These are phyloP conservation scores for Cosmia pyralina DNA, from an alignment of 2,888 invertebrate genomes.

Conservation along the genomic window DNA sequence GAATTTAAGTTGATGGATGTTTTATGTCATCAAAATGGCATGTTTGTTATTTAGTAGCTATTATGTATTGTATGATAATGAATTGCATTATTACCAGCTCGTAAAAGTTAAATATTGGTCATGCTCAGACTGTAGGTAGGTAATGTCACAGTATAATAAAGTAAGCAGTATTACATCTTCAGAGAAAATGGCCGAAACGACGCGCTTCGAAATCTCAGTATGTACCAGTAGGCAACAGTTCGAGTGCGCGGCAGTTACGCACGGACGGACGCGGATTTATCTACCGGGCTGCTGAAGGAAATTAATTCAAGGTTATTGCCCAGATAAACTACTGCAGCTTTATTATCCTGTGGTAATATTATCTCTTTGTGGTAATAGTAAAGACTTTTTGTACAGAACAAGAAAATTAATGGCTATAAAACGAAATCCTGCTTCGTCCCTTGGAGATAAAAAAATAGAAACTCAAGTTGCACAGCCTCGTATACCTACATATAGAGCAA, in stretches of 20 bases:
- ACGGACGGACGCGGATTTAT: too few relatives aligned
- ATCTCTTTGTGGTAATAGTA: too few relatives aligned
- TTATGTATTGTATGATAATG: conserved; percentile 21
- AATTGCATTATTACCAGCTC: background rate
- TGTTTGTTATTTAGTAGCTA: background rate
- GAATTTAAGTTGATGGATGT: conserved; percentile 7
- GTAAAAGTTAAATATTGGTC: conserved; percentile 10
- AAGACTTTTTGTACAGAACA: background rate
- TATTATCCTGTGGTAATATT: background rate
- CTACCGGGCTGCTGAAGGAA: too few relatives aligned
- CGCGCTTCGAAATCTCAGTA: too few relatives aligned
- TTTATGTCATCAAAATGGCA: conserved; percentile 13
- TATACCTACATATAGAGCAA: background rate
- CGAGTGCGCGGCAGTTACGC: too few relatives aligned
- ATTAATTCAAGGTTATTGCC: too few relatives aligned
- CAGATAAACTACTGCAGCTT: too few relatives aligned
- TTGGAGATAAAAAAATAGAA: background rate
- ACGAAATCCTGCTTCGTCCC: background rate
- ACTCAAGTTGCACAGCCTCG: background rate
- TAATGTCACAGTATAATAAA: too few relatives aligned
- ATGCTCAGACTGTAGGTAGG: background rate
- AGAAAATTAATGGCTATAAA: background rate
- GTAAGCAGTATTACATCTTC: too few relatives aligned
- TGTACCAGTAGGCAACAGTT: too few relatives aligned
- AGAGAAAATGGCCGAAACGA: too few relatives aligned